phyloP scores from a whole-genome alignment of 1,140 invertebrate genomes.

The Homalodisca vitripennis region DNA sequence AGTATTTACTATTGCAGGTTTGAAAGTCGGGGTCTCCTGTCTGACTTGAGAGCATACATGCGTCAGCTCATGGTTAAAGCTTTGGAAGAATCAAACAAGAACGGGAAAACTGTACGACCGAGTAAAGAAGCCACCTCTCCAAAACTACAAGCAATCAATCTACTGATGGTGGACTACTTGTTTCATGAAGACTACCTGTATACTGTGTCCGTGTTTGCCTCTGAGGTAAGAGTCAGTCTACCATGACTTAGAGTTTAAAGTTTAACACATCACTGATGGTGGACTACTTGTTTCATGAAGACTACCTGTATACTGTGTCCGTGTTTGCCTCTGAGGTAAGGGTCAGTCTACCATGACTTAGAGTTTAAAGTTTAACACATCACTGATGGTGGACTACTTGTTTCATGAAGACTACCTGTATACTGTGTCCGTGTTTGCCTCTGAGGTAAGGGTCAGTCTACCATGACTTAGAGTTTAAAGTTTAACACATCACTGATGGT shows the following conservation, averaged over 20 bases:
- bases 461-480: too few relatives aligned
- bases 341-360: too few relatives aligned
- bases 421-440: constrained; percentile 13
- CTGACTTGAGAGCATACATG: constrained; percentile 7
- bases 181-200: constrained; percentile 20
- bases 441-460: constrained; percentile 6
- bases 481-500: too few relatives aligned
- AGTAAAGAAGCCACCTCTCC: constrained; percentile 3
- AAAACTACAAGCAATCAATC: constrained; percentile 17
- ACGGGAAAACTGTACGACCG: not conserved
- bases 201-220: constrained; percentile 13
- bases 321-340: constrained; percentile 18
- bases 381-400: constrained; percentile 10
- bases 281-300: constrained; percentile 23
- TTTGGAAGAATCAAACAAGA: not conserved
- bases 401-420: constrained; percentile 20
- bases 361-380: too few relatives aligned
- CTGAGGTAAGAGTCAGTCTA: constrained; percentile 9
- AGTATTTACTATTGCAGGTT: constrained; percentile 6
- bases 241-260: too few relatives aligned
- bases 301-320: constrained; percentile 11
- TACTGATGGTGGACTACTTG: constrained; percentile 12
- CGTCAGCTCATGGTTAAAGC: constrained; percentile 14
- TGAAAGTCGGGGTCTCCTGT: constrained; percentile 2
- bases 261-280: too few relatives aligned